These are phyloP conservation scores for Aphelocoma californica DNA, from an alignment of 2,797 vertebrate species.

Conservation along the genomic window DNA sequence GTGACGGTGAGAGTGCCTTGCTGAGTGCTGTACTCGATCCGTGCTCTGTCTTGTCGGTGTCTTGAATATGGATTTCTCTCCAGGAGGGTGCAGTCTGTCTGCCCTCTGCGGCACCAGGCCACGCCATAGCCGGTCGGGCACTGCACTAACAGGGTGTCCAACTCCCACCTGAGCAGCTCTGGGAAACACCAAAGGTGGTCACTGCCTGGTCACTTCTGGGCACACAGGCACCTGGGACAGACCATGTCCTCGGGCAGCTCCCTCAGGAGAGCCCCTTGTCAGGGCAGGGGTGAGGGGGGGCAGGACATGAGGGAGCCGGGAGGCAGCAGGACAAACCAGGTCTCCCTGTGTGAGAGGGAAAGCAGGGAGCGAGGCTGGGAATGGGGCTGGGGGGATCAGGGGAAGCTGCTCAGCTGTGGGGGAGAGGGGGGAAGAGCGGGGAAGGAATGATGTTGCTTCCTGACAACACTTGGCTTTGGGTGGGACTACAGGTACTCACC, in stretches of 20 bases:
- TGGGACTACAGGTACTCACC: constrained; percentile 5
- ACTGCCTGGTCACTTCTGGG: background rate
- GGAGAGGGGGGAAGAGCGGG: background rate
- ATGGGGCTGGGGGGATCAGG: too few relatives aligned
- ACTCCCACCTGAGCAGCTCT: background rate
- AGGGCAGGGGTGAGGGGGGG: background rate
- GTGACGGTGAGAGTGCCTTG: fast-evolving
- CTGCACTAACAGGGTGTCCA: background rate
- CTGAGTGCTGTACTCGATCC: fast-evolving
- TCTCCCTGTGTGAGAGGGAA: background rate
- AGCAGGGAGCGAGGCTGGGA: fast-evolving
- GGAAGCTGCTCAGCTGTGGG: background rate
- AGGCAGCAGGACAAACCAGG: background rate
- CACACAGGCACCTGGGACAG: background rate
- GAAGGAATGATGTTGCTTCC: background rate
- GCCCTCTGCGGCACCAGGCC: background rate
- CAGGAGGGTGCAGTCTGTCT: fast-evolving
- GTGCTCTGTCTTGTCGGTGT: fast-evolving
- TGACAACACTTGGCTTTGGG: background rate
- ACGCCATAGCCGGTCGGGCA: fast-evolving
- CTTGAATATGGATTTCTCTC: fast-evolving
- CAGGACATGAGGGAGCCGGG: background rate
- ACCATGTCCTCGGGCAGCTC: background rate
- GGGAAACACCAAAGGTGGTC: background rate
- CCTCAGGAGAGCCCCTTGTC: too few relatives aligned